These are phyloP conservation scores for Rhabdomys dilectus DNA, from an alignment of 2,113 vertebrate species.

Conservation along the genomic window DNA sequence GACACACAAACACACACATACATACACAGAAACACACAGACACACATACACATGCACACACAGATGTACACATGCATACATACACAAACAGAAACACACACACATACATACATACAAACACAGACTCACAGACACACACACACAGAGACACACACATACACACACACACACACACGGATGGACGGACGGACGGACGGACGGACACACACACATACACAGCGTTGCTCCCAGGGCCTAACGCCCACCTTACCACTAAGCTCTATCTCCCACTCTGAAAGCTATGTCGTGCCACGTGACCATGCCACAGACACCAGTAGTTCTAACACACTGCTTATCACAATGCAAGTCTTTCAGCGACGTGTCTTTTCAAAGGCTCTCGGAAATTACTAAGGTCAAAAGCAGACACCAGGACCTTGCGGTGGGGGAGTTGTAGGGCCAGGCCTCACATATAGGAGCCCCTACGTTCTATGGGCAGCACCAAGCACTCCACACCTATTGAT, in stretches of 20 bases:
- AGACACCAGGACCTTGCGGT: not conserved
- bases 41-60: too few species aligned
- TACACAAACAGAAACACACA: too few species aligned
- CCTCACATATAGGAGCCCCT: not conserved
- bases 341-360: not conserved
- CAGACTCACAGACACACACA: too few species aligned
- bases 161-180: too few species aligned
- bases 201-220: not conserved
- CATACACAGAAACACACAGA: too few species aligned
- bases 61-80: too few species aligned
- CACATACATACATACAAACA: too few species aligned
- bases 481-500: too few species aligned
- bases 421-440: fast-evolving
- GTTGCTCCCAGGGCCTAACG: not conserved
- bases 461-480: not conserved
- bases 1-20: too few species aligned
- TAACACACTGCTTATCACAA: not conserved
- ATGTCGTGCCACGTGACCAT: not conserved
- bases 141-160: too few species aligned
- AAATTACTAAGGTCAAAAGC: not conserved
- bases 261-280: not conserved
- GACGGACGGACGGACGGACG: too few species aligned
- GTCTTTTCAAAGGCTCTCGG: not conserved
- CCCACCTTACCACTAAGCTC: not conserved
- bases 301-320: not conserved